A percentile compares a stretch with the other conserved stretches of the same genome.
phyloP scores from a whole-genome alignment of 2,797 vertebrate genomes.

The Craterocephalus amniculus region DNA sequence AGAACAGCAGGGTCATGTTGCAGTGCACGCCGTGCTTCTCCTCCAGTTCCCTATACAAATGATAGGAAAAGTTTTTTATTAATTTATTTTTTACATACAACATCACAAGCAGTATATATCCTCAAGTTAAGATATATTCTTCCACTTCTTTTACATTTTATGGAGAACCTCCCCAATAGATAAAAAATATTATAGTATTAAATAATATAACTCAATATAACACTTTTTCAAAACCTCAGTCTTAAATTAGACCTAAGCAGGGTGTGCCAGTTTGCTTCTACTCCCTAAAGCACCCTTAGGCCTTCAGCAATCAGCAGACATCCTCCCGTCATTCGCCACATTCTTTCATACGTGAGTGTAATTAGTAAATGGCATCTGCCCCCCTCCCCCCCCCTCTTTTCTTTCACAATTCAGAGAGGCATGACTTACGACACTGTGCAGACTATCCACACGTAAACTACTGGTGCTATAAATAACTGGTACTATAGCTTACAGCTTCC shows the following conservation, averaged over 20 bases:
- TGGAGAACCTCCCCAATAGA: background rate
- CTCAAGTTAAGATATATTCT: background rate
- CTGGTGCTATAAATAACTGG: background rate
- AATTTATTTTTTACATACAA: background rate
- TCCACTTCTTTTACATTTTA: background rate
- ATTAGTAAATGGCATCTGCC: background rate
- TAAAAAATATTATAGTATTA: too few relatives aligned
- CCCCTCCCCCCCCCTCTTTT: background rate
- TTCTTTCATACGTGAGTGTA: too few relatives aligned
- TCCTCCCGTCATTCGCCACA: too few relatives aligned
- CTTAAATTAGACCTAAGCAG: background rate
- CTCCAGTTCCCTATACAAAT: constrained; percentile 89
- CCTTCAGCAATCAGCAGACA: too few relatives aligned
- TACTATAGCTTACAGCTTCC: background rate
- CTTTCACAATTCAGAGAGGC: background rate
- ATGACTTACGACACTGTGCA: background rate
- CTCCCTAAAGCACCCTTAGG: too few relatives aligned
- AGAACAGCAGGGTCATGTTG: constrained; percentile 99
- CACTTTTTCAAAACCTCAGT: background rate
- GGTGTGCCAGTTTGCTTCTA: background rate
- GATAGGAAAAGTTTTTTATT: background rate
- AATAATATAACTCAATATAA: background rate
- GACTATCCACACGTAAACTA: background rate
- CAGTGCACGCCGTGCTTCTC: constrained; percentile 91
- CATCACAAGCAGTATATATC: background rate